These are phyloP conservation scores for Acomys russatus DNA, from an alignment of 2,797 vertebrate genomes.

Conservation along the genomic window DNA sequence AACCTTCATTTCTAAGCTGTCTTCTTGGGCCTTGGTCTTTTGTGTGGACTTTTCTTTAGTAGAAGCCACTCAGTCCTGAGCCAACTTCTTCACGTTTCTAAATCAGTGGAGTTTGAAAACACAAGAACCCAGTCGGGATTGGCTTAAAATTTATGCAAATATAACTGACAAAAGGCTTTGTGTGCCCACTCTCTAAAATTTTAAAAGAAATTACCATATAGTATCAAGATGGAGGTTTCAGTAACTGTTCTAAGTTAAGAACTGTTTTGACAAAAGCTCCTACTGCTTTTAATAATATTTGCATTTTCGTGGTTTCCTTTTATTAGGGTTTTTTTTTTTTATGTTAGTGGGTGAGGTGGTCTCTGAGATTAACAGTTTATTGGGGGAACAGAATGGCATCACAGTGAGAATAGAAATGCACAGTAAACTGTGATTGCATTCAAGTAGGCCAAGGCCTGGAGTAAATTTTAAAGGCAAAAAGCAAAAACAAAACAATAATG, in stretches of 20 bases:
- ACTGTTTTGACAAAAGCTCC: slow-evolving; percentile 93
- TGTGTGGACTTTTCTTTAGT: slow-evolving; percentile 18
- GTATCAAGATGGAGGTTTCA: slow-evolving; percentile 93
- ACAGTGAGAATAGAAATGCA: neutral
- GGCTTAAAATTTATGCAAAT: slow-evolving; percentile 93
- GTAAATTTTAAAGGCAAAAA: neutral
- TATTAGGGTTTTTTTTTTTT: neutral
- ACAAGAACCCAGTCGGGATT: slow-evolving; percentile 94
- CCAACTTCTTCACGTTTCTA: slow-evolving; percentile 85
- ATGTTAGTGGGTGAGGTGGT: neutral
- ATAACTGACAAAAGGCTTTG: slow-evolving; percentile 92
- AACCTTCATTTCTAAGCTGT: slow-evolving; percentile 68
- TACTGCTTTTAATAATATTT: slow-evolving; percentile 94
- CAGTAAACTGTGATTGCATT: neutral
- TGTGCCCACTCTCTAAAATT: slow-evolving; percentile 93
- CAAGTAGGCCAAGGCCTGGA: neutral
- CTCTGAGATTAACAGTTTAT: neutral
- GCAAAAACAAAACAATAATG: neutral
- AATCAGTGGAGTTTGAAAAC: slow-evolving; percentile 90
- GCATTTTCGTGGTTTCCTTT: slow-evolving; percentile 87
- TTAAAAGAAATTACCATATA: slow-evolving; percentile 92
- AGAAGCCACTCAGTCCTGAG: slow-evolving; percentile 69
- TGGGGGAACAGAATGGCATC: neutral
- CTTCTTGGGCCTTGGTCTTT: slow-evolving; percentile 51
- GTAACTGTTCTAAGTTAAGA: slow-evolving; percentile 93